A percentile compares a stretch with the other conserved stretches of the same genome.
These are phyloP conservation scores for Lysandra coridon DNA, from an alignment of 2,888 invertebrate species.

Conservation along the genomic window DNA sequence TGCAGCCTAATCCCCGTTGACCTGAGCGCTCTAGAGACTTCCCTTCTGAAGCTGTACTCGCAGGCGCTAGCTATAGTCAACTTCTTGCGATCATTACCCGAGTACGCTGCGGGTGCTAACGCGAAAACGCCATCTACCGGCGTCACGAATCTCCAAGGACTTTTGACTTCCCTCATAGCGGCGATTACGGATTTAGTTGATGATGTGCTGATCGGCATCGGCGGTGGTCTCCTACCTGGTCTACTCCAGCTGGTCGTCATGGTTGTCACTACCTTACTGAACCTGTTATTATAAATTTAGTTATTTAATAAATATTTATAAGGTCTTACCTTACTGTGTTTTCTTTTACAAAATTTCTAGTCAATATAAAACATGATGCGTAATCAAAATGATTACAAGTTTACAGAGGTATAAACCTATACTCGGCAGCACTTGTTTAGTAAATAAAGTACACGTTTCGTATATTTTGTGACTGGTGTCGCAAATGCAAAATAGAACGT, in stretches of 20 bases:
- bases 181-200: slow-evolving; percentile 61
- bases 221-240: slow-evolving; percentile 66
- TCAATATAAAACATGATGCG: no score
- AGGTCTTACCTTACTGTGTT: background rate
- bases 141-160: slow-evolving; percentile 57
- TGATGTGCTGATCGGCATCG: slow-evolving; percentile 60
- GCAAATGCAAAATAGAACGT: no score
- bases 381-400: no score
- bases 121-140: slow-evolving; percentile 57
- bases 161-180: slow-evolving; percentile 57
- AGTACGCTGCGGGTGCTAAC: slow-evolving; percentile 67
- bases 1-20: slow-evolving; percentile 70
- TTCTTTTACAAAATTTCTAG: no score
- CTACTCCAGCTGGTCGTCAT: slow-evolving; percentile 62
- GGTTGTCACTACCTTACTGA: slow-evolving; percentile 59
- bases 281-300: slow-evolving; percentile 51
- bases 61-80: slow-evolving; percentile 73
- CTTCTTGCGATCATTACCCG: slow-evolving; percentile 62
- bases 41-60: slow-evolving; percentile 66
- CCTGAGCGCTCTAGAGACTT: slow-evolving; percentile 67
- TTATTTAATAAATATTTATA: slow-evolving; percentile 24
- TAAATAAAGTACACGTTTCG: no score
- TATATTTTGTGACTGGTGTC: no score
- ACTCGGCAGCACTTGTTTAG: no score
- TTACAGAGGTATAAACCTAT: no score